Percentiles rank a stretch among this genome's conserved stretches.
Conservation (phyloP, 2,113 vertebrate species). For the Cyprinodon brontotheroides region DNA sequence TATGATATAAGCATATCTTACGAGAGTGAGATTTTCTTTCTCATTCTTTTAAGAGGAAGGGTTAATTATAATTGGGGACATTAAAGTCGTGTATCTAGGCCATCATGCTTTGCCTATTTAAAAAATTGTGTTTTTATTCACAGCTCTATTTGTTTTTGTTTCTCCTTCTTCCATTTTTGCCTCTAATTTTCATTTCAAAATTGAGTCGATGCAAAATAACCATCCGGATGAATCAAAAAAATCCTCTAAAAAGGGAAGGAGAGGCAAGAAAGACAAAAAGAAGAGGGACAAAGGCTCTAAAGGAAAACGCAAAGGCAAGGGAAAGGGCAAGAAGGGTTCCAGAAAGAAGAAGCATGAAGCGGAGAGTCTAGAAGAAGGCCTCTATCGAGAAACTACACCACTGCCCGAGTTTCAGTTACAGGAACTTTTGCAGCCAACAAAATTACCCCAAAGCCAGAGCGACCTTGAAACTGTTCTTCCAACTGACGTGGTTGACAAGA, state of each 20-base stretch:
- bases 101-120: conserved; percentile 9
- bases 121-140: conserved; percentile 45
- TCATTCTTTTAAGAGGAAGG: conserved; percentile 10
- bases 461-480: conserved; percentile 18
- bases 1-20: conserved; percentile 12
- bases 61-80: conserved; percentile 23
- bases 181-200: conserved; percentile 20
- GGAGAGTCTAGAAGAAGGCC: conserved; percentile 57
- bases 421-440: conserved; percentile 44
- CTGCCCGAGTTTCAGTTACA: conserved; percentile 59
- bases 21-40: conserved; percentile 14
- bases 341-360: conserved; percentile 84
- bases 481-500: conserved; percentile 33
- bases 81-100: neutral
- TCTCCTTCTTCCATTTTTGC: conserved; percentile 33
- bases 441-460: conserved; percentile 39
- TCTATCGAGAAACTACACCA: conserved; percentile 62
- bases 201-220: conserved; percentile 57
- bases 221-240: conserved; percentile 62
- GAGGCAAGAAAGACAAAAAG: conserved; percentile 83
- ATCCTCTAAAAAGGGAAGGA: conserved; percentile 75
- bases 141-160: conserved; percentile 45
- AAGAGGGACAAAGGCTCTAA: conserved; percentile 79
- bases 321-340: conserved; percentile 79
- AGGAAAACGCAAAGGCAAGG: conserved; percentile 69